A percentile compares a stretch with the other conserved stretches of the same genome.
Evolutionary conservation across 1,140 invertebrate genomes (phyloP).

Genomic region (Aphaenogaster floridana): DNA sequence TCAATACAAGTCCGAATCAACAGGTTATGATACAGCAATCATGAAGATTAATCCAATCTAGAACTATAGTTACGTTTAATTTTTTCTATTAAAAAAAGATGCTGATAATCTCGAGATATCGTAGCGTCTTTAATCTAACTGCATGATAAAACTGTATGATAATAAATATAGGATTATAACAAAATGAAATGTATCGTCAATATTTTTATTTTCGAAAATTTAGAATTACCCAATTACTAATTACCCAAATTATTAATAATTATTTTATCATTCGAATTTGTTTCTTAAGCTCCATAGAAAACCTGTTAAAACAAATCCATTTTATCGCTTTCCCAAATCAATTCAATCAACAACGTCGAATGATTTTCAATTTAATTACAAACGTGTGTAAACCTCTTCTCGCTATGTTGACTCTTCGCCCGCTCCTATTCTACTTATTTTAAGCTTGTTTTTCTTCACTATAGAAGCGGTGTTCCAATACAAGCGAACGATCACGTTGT

Average conservation of each 20-base stretch:
- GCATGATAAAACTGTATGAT: neutral
- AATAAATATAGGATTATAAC: neutral
- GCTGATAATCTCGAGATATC: neutral
- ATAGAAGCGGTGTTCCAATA: neutral
- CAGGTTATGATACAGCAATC: neutral
- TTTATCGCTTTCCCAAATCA: neutral
- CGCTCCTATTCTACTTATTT: slow-evolving; percentile 8
- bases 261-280: neutral
- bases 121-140: neutral
- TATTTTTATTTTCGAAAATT: neutral
- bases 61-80: neutral
- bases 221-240: neutral
- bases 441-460: neutral
- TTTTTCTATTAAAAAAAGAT: neutral
- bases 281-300: neutral
- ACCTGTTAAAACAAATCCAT: neutral
- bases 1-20: neutral
- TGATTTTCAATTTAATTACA: slow-evolving; percentile 11
- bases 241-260: neutral
- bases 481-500: slow-evolving; percentile 4
- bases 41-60: slow-evolving; percentile 4
- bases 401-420: neutral
- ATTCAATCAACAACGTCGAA: neutral
- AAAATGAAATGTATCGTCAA: neutral
- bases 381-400: neutral